These are phyloP conservation scores for Enteromius mattozi DNA, from an alignment of 2,797 vertebrate species.

Conservation along the genomic window DNA sequence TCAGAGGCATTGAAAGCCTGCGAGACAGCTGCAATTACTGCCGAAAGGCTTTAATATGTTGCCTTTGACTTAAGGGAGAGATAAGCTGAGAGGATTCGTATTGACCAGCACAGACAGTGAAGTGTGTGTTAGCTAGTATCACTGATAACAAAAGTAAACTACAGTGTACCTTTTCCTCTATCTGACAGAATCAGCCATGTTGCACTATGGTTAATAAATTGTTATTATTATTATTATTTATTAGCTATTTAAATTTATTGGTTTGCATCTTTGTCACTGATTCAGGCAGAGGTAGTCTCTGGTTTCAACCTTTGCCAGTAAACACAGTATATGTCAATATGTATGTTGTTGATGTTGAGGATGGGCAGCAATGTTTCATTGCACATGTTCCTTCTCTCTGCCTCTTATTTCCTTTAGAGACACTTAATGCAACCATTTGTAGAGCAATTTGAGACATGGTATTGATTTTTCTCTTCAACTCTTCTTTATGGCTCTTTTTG, in stretches of 20 bases:
- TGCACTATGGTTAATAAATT: background rate
- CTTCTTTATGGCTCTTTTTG: slow-evolving; percentile 37
- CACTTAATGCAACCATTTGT: slow-evolving; percentile 51
- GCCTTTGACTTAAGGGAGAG: slow-evolving; percentile 22
- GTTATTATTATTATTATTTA: background rate
- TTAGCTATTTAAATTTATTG: background rate
- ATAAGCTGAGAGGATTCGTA: slow-evolving; percentile 23
- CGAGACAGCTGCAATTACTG: slow-evolving; percentile 28
- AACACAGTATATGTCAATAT: slow-evolving; percentile 27
- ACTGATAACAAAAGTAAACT: slow-evolving; percentile 4
- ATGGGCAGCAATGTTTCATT: slow-evolving; percentile 23
- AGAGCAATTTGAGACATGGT: slow-evolving; percentile 52
- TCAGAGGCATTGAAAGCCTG: slow-evolving; percentile 8
- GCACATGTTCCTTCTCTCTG: slow-evolving; percentile 4
- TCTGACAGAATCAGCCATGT: slow-evolving; percentile 11
- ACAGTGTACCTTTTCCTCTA: background rate
- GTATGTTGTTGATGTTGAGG: slow-evolving; percentile 43
- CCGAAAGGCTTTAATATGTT: slow-evolving; percentile 25
- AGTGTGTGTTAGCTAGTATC: slow-evolving; percentile 19
- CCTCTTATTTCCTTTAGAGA: slow-evolving; percentile 41
- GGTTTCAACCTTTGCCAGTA: slow-evolving; percentile 40
- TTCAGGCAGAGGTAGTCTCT: slow-evolving; percentile 6
- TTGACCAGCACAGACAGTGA: slow-evolving; percentile 19
- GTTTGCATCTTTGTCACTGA: slow-evolving; percentile 8
- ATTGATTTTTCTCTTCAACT: slow-evolving; percentile 55